Percentiles rank a stretch among this genome's conserved stretches.
phyloP scores from a whole-genome alignment of 2,888 invertebrate genomes.

The Lysandra bellargus region DNA sequence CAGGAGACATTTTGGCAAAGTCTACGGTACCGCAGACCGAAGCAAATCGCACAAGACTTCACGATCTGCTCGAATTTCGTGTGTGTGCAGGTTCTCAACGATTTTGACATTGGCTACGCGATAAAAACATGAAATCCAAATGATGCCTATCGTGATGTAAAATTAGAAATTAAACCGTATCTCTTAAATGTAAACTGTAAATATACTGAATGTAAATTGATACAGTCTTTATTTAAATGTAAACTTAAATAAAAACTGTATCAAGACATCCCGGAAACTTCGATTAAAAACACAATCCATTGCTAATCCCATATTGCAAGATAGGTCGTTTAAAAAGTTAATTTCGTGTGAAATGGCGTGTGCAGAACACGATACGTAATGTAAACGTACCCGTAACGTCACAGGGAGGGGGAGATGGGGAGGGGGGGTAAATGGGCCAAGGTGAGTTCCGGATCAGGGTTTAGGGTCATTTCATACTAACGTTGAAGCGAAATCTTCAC shows the following conservation, averaged over 20 bases:
- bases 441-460: slow-evolving; percentile 6
- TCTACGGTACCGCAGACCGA: too few relatives aligned
- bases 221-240: too few relatives aligned
- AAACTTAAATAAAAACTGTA: background rate
- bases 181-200: too few relatives aligned
- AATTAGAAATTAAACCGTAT: too few relatives aligned
- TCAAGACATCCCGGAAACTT: background rate
- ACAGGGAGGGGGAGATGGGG: background rate
- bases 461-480: background rate
- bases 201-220: too few relatives aligned
- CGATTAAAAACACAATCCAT: background rate
- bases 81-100: too few relatives aligned
- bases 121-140: too few relatives aligned
- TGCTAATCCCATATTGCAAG: background rate
- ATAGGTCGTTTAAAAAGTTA: slow-evolving; percentile 2
- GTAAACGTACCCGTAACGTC: slow-evolving; percentile 17
- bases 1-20: too few relatives aligned
- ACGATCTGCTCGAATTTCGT: too few relatives aligned
- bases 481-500: background rate
- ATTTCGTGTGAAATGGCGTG: slow-evolving; percentile 7
- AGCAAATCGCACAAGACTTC: too few relatives aligned
- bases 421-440: slow-evolving; percentile 6
- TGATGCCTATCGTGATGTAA: too few relatives aligned
- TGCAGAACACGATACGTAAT: slow-evolving; percentile 5
- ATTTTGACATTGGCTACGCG: too few relatives aligned